Evolutionary conservation across 1,140 invertebrate genomes (phyloP), one percentile per base, ranked within the genome.

Genomic region (Pachypsylla venusta): DNA sequence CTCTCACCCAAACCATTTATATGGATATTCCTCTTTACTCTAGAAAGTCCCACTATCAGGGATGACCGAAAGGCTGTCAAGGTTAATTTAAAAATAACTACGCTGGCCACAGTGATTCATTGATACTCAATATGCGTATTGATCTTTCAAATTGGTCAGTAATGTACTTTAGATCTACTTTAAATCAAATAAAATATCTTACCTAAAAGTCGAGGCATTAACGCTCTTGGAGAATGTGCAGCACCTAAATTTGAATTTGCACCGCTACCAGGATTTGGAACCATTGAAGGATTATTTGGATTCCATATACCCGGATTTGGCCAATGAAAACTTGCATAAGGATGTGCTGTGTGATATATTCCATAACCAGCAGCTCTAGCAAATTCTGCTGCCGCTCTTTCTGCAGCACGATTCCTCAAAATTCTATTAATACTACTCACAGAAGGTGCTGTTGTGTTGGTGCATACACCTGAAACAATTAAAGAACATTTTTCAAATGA

Each of bases 351-450:
- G 12, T 75, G 73, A 70, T 92, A 92, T 1, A 92, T 72, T 0
- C 89, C 88, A 70, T 93, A 93, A 16, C 89, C 89, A 1, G 89
- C 89, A 0, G 89, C 90, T 1, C 91, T 73, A 0, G 90, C 89
- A 67, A 94, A 94, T 72, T 95, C 91, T 0, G 90, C 90, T 0
- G 90, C 89, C 0, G 91, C 91, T n/a, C 91, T 72, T 69, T 95
- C 91, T 0, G 91, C 90, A 0, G 91, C 91, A 14, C 91, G 76
- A 69, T 95, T 95, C 57, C 89, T 71, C 48, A 95, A 72, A 64
- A 94, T 95, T 62, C 92, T 77, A 71, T 94, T 94, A 67, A 95
- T 95, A 62, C 89, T 93, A 64, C 87, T 90, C 0, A 94, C 92
- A 35, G 89, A 93, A 0, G 91, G 91, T 40, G 79, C 90, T 60